phyloP scores from a whole-genome alignment of 2,113 vertebrate species.

The Engraulis encrasicolus region DNA sequence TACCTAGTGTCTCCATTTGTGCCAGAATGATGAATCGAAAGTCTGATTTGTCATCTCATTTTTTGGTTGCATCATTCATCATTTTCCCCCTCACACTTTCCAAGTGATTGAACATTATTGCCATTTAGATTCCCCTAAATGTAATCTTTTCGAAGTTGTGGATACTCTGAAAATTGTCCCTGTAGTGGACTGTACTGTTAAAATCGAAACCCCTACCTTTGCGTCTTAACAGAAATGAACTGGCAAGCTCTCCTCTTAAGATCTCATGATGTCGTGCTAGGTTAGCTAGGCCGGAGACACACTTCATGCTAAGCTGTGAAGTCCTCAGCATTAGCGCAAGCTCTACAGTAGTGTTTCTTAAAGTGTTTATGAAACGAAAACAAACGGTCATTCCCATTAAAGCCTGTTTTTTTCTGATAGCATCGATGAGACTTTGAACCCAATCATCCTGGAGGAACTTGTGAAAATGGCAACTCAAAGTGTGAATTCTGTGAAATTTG shows the following conservation, averaged over 20 bases:
- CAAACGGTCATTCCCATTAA: too few species aligned
- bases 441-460: too few species aligned
- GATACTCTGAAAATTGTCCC: not conserved
- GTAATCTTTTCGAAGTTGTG: not conserved
- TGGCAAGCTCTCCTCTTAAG: not conserved
- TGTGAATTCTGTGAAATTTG: too few species aligned
- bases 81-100: not conserved
- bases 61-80: not conserved
- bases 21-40: not conserved
- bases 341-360: too few species aligned
- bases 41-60: not conserved
- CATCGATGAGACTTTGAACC: too few species aligned
- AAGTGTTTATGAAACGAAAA: too few species aligned
- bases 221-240: not conserved
- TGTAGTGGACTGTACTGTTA: not conserved
- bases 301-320: conserved; percentile 6
- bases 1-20: not conserved
- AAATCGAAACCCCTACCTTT: not conserved
- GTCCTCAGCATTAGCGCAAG: not conserved
- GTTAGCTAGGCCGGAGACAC: too few species aligned
- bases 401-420: too few species aligned
- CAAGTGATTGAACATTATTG: not conserved
- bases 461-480: too few species aligned
- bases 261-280: not conserved
- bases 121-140: too few species aligned